Conservation (phyloP, 2,888 invertebrate genomes). For the Dasypogon diadema region DNA sequence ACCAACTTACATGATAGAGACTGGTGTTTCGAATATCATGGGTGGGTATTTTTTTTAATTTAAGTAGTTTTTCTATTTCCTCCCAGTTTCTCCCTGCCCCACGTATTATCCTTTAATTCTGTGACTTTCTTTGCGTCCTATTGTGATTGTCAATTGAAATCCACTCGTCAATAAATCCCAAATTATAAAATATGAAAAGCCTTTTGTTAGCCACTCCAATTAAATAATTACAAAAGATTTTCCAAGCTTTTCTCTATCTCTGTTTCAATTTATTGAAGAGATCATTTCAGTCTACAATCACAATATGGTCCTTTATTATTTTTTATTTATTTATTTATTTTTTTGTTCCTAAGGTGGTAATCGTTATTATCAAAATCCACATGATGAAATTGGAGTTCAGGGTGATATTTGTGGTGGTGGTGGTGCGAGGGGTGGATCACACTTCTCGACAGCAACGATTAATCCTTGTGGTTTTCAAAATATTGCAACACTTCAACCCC, state of each 20-base stretch:
- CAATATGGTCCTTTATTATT: neutral
- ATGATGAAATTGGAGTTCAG: slow-evolving; percentile 59
- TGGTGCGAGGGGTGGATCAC: neutral
- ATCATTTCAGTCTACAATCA: no score
- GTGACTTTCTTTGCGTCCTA: no score
- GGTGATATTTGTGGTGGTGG: neutral
- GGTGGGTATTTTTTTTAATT: slow-evolving; percentile 43
- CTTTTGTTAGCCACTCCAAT: no score
- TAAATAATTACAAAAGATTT: neutral
- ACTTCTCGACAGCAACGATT: slow-evolving; percentile 62
- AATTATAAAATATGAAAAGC: no score
- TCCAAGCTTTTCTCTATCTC: neutral
- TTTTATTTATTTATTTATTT: neutral
- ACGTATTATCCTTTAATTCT: no score
- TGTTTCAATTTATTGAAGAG: neutral
- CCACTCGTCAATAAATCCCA: no score
- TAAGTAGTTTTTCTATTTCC: neutral
- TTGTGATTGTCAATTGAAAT: no score
- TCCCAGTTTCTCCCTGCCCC: neutral
- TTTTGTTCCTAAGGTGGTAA: slow-evolving; percentile 54
- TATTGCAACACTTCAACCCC: slow-evolving; percentile 70
- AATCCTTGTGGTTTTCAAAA: slow-evolving; percentile 74
- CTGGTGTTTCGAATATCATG: slow-evolving; percentile 55
- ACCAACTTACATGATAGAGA: slow-evolving; percentile 53
- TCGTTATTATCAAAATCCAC: slow-evolving; percentile 50